Conservation (phyloP, 2,888 invertebrate species). For the Drosophila sordidula region DNA sequence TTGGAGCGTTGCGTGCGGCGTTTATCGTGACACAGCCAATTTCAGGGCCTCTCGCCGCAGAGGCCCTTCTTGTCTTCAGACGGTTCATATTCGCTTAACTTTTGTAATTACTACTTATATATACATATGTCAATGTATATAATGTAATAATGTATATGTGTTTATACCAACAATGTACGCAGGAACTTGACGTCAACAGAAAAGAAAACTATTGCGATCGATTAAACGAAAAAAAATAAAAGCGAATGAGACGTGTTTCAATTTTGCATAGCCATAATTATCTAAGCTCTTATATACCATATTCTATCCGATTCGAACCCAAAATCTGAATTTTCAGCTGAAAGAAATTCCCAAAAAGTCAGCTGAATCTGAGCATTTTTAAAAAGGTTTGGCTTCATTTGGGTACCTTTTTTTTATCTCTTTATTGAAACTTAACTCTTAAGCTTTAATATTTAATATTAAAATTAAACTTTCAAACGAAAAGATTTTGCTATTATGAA, state of each 20-base stretch:
- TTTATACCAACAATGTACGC: neutral
- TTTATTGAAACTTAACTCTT: no score
- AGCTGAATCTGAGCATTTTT: no score
- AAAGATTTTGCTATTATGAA: no score
- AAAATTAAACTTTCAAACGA: no score
- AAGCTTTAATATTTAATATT: no score
- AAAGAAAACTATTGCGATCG: conserved; percentile 46
- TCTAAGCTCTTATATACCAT: neutral
- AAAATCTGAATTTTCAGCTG: no score
- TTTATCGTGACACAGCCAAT: conserved; percentile 63
- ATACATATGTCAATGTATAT: conserved; percentile 8
- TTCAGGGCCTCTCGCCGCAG: conserved; percentile 48
- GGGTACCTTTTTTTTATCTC: no score
- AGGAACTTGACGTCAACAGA: conserved; percentile 59
- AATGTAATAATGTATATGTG: conserved; percentile 3
- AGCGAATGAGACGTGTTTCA: conserved; percentile 6
- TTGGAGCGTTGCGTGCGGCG: conserved; percentile 51
- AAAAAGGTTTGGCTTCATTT: no score
- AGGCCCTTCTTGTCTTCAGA: conserved; percentile 27
- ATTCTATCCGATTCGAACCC: neutral
- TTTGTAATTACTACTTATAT: conserved; percentile 54
- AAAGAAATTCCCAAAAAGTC: no score
- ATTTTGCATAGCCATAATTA: conserved; percentile 6
- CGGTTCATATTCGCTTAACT: conserved; percentile 45
- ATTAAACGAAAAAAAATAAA: conserved; percentile 36